Evolutionary conservation across 2,888 invertebrate genomes (phyloP).

Genomic region (Leptinotarsa haldemani): DNA sequence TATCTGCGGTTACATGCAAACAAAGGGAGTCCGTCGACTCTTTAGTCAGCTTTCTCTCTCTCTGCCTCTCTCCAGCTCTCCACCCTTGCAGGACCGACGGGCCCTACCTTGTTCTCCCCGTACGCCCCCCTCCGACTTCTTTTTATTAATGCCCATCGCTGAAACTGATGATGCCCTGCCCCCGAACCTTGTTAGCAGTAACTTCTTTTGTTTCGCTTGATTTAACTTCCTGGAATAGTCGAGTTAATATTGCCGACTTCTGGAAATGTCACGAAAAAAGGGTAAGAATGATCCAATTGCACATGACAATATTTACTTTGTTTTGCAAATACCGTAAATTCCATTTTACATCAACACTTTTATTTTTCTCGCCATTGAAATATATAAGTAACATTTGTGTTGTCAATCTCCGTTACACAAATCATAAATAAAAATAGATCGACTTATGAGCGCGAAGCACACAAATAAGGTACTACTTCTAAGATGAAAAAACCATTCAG

Average conservation of each 20-base stretch:
- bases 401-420: too few species aligned
- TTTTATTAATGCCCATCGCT: slow-evolving; percentile 52
- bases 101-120: slow-evolving; percentile 9
- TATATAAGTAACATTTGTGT: too few species aligned
- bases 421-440: too few species aligned
- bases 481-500: too few species aligned
- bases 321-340: too few species aligned
- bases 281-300: neutral
- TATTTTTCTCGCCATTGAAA: too few species aligned
- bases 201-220: slow-evolving; percentile 42
- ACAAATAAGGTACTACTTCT: too few species aligned
- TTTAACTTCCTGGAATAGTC: slow-evolving; percentile 21
- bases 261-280: neutral
- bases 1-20: slow-evolving; percentile 58
- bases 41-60: slow-evolving; percentile 33
- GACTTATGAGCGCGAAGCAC: too few species aligned
- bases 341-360: too few species aligned
- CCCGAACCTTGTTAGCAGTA: slow-evolving; percentile 47
- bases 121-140: slow-evolving; percentile 44
- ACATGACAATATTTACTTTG: too few species aligned
- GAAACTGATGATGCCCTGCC: slow-evolving; percentile 44
- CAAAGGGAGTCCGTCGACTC: slow-evolving; percentile 52
- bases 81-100: slow-evolving; percentile 2
- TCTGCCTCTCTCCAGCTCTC: slow-evolving; percentile 11
- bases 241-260: neutral